Conservation (phyloP, 2,113 vertebrate genomes). For the Pterocles orientalis region DNA sequence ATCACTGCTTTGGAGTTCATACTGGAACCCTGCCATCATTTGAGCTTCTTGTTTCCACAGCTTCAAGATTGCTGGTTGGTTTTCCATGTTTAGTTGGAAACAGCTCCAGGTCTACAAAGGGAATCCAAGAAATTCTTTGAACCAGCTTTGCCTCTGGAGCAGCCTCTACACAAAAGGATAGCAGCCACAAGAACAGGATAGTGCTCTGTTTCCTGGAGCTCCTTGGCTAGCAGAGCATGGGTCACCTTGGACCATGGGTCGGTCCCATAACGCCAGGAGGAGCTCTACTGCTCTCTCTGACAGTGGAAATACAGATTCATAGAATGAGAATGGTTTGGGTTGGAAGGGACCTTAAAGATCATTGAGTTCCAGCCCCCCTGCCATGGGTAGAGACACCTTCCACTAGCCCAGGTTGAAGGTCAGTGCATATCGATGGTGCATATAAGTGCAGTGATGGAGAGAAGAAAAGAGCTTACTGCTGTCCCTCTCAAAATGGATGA, state of each 20-base stretch:
- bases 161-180: background rate
- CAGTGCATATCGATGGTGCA: too few relatives aligned
- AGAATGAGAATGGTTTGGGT: too few relatives aligned
- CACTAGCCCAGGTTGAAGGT: too few relatives aligned
- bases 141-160: background rate
- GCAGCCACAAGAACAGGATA: background rate
- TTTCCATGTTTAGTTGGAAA: background rate
- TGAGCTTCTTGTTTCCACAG: background rate
- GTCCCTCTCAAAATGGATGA: background rate
- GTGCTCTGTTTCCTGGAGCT: background rate
- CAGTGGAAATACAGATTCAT: too few relatives aligned
- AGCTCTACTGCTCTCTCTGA: background rate
- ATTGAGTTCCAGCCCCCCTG: too few relatives aligned
- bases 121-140: background rate
- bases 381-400: too few relatives aligned
- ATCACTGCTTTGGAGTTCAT: background rate
- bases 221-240: background rate
- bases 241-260: background rate
- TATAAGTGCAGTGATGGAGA: background rate
- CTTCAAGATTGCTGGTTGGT: background rate
- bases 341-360: too few relatives aligned
- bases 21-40: background rate
- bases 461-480: background rate
- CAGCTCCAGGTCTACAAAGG: background rate
- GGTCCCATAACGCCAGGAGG: too few relatives aligned